Percentiles rank a stretch among this genome's conserved stretches.
Evolutionary conservation across 2,888 invertebrate genomes (phyloP).

Genomic region (Ophion obscuratus): DNA sequence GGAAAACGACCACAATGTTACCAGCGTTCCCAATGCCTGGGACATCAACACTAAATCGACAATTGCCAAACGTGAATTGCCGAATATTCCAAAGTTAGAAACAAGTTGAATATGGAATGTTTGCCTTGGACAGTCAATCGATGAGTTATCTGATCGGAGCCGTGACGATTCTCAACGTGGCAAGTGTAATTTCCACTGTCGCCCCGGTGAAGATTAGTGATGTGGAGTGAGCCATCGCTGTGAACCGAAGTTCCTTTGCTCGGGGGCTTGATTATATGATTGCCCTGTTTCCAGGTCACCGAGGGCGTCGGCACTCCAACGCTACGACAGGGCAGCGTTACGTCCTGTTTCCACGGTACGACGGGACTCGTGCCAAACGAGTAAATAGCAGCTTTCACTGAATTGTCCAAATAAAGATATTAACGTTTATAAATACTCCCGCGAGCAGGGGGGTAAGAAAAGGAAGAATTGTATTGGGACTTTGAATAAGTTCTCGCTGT

Average conservation of each 20-base stretch:
- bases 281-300: conserved; percentile 92
- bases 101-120: background rate
- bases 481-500: no score
- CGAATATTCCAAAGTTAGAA: background rate
- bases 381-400: conserved; percentile 84
- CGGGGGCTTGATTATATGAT: conserved; percentile 89
- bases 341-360: conserved; percentile 93
- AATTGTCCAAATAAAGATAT: background rate
- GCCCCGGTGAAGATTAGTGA: conserved; percentile 91
- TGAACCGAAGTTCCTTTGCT: conserved; percentile 87
- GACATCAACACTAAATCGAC: no score
- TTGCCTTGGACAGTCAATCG: conserved; percentile 86
- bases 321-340: conserved; percentile 92
- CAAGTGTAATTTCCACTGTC: conserved; percentile 97
- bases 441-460: background rate
- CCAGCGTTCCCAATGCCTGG: no score
- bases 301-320: conserved; percentile 93
- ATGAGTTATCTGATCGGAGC: conserved; percentile 93
- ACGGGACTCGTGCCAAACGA: conserved; percentile 83
- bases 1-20: no score
- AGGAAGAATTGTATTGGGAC: no score
- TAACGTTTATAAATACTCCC: background rate
- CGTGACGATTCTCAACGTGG: conserved; percentile 92
- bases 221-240: conserved; percentile 89
- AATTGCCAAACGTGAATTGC: no score